phyloP scores from a whole-genome alignment of 2,888 invertebrate species.

The Agonum fuliginosum region DNA sequence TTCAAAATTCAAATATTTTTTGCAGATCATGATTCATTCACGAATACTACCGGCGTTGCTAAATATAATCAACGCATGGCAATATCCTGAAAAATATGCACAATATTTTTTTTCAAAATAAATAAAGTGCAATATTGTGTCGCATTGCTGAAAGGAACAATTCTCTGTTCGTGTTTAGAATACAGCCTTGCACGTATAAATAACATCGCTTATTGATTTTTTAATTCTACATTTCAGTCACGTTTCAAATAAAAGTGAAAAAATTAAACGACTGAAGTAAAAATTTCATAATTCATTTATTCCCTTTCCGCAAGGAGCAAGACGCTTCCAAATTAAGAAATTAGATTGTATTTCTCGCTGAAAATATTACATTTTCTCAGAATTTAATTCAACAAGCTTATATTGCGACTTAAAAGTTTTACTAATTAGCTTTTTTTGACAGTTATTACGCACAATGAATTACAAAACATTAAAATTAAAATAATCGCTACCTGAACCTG shows the following conservation, averaged over 20 bases:
- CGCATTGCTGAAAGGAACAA: no score
- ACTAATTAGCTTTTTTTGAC: not conserved
- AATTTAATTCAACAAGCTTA: not conserved
- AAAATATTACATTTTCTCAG: not conserved
- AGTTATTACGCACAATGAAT: conserved; percentile 2
- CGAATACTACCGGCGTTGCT: not conserved
- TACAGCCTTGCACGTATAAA: not conserved
- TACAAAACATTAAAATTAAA: conserved; percentile 26
- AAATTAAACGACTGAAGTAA: conserved; percentile 30
- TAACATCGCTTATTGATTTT: not conserved
- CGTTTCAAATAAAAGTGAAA: conserved; percentile 33
- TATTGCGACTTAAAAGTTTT: not conserved
- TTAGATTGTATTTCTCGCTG: conserved; percentile 15
- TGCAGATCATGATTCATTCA: conserved; percentile 19
- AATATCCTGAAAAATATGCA: conserved; percentile 25
- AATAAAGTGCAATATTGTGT: no score
- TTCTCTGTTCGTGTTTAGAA: conserved; percentile 15
- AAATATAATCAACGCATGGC: conserved; percentile 5
- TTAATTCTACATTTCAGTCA: conserved; percentile 7
- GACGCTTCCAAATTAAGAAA: not conserved
- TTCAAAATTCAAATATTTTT: conserved; percentile 37
- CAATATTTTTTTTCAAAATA: no score
- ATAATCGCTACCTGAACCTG: not conserved
- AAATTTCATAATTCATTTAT: conserved; percentile 38
- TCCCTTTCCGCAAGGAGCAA: not conserved